Base-by-base conservation (phyloP, 2,113 vertebrate genomes). In the Nibea coibor region DNA sequence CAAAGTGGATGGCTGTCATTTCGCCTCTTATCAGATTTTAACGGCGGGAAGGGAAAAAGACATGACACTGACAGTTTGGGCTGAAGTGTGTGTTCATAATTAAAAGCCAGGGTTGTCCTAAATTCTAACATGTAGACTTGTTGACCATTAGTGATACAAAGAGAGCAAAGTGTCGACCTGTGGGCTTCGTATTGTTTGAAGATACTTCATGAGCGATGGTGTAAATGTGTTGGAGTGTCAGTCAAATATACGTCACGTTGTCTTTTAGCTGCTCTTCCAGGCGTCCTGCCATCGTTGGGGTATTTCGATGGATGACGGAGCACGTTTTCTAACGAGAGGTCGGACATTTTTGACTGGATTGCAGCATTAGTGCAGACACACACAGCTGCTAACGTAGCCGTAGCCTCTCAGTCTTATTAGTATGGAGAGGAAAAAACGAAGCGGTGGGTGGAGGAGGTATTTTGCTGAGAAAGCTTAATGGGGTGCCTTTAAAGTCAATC, bases 1-100 rank as follows among this genome's bases (percentile, higher is more conserved):
- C 62, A 81, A 74, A 86, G 81, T 87, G 72, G 69, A 77, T 53
- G 59, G 62, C 65, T 77, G 72, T 58, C 71, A 68, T 88, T 91
- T 83, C 66, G 19, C 7, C 71, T 42, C 58, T 43, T 28, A 67
- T 64, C 62, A 70, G 39, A 83, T 85, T 84, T 75, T 73, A 67
- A 78, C 59, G 45, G 22, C 9, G 26, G 54, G 47, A n/a, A 56
- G 35, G 51, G 2, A 20, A 24, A 28, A 31, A 72, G 63, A 64
- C 59, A 17, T 16, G 16, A 73, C n/a, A 43, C 16, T 64, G 57
- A 59, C 63, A 51, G 39, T 19, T 39, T 78, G 1, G 4, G 42
- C 14, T 8, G 35, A 39, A 61, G n/a, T 54, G 10, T 22, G 61
- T 26, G 19, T 48, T 70, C 16, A 2, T 39, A 22, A 76, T 67